Conservation (phyloP, 1,140 invertebrate species). For the Diorhabda carinulata region DNA sequence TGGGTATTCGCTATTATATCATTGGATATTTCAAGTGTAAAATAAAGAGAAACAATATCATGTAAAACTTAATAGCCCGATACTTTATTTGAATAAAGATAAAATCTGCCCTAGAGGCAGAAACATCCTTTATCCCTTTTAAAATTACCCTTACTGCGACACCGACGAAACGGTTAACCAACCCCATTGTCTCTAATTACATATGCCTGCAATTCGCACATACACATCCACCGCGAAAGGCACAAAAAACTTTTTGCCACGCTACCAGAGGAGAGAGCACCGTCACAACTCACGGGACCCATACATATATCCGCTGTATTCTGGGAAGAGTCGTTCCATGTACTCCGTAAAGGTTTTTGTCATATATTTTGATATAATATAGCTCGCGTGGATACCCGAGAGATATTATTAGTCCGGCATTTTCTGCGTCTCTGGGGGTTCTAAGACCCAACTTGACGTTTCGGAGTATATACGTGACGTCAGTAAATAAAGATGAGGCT, state of each 20-base stretch:
- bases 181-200: not conserved
- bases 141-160: not conserved
- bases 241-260: not conserved
- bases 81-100: not conserved
- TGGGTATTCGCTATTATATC: too few relatives aligned
- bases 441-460: not conserved
- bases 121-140: not conserved
- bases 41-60: too few relatives aligned
- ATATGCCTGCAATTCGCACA: not conserved
- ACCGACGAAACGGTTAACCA: not conserved
- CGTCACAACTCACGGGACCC: conserved; percentile 5
- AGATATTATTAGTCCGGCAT: not conserved
- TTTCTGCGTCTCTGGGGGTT: not conserved
- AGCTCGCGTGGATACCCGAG: not conserved
- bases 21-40: too few relatives aligned
- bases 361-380: conserved; percentile 10
- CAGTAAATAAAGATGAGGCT: conserved; percentile 1
- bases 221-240: not conserved
- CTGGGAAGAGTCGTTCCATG: not conserved
- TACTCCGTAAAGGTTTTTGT: conserved; percentile 8
- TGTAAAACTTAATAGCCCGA: not conserved
- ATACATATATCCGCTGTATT: conserved; percentile 3
- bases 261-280: not conserved
- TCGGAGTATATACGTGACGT: not conserved
- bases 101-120: not conserved